A percentile compares a stretch with the other conserved stretches of the same genome.
phyloP scores from a whole-genome alignment of 2,113 vertebrate species.

The Tenrec ecaudatus region DNA sequence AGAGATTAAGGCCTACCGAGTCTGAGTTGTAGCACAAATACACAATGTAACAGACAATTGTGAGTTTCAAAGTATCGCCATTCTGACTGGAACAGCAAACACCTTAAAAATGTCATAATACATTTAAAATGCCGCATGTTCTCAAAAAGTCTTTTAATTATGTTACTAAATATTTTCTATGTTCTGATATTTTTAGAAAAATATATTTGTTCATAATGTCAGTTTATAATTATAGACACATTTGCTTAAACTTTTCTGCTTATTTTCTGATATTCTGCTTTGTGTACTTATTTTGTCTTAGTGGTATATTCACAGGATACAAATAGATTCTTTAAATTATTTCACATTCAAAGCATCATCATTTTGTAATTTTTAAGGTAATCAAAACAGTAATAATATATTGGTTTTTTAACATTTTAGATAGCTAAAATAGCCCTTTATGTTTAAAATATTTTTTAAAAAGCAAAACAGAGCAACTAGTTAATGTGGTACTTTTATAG shows the following conservation, averaged over 20 bases:
- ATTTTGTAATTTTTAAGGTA: constrained; percentile 37
- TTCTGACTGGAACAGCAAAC: constrained; percentile 13
- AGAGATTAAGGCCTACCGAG: neutral
- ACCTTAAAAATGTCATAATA: neutral
- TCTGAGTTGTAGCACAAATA: neutral
- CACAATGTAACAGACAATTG: neutral
- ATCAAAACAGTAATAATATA: neutral
- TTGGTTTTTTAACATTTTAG: constrained; percentile 25
- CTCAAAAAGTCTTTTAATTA: neutral
- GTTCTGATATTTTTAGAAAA: too few relatives aligned
- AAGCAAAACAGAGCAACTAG: neutral
- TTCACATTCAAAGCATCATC: constrained; percentile 19
- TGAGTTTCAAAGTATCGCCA: neutral
- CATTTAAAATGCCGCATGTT: too few relatives aligned
- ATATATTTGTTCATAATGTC: neutral
- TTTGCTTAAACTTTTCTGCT: neutral
- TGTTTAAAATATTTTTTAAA: constrained; percentile 48
- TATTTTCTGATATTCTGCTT: neutral
- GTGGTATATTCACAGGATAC: neutral
- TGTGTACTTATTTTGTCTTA: constrained; percentile 18
- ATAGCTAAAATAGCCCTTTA: constrained; percentile 43
- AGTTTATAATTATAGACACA: neutral
- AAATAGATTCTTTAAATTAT: constrained; percentile 29
- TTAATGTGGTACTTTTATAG: constrained; percentile 40
- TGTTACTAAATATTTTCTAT: neutral